A percentile compares a stretch with the other conserved stretches of the same genome.
Conservation (phyloP, 1,140 invertebrate species). For the Drosophila ficusphila region DNA sequence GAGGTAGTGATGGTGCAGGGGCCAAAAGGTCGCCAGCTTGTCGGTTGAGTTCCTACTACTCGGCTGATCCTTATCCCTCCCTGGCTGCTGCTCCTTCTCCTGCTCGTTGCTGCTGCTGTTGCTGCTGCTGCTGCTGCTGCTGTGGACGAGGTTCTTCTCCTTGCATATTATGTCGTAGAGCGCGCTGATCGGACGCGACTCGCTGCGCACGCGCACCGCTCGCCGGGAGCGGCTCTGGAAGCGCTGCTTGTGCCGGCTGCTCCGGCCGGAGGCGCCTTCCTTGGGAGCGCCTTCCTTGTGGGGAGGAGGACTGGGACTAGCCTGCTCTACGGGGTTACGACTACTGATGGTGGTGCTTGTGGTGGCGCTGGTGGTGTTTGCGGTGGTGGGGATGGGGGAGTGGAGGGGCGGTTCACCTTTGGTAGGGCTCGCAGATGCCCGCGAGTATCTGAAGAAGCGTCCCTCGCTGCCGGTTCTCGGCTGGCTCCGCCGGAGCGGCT, state of each 20-base stretch:
- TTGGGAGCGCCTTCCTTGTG: conserved; percentile 5
- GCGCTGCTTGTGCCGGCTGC: conserved; percentile 71
- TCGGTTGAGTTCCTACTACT: conserved; percentile 49
- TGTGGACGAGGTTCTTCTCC: conserved; percentile 75
- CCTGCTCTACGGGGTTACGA: conserved; percentile 49
- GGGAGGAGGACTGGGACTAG: conserved; percentile 37
- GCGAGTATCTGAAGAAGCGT: conserved; percentile 70
- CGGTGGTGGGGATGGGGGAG: conserved; percentile 35
- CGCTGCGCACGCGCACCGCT: conserved; percentile 78
- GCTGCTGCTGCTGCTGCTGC: conserved; percentile 53
- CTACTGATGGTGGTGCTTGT: conserved; percentile 43
- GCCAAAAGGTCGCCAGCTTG: conserved; percentile 77
- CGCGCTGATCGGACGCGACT: conserved; percentile 80
- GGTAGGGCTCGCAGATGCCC: conserved; percentile 70
- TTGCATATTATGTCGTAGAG: conserved; percentile 84
- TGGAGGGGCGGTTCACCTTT: conserved; percentile 65
- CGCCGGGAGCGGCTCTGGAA: conserved; percentile 70
- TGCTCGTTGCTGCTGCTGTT: conserved; percentile 48
- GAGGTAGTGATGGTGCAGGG: conserved; percentile 64
- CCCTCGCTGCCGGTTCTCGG: conserved; percentile 60
- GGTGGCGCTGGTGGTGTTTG: conserved; percentile 26
- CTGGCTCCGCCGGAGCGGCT: conserved; percentile 5
- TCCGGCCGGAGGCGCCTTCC: conserved; percentile 40
- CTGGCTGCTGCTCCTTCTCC: conserved; percentile 2
- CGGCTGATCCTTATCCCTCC: conserved; percentile 5